Evolutionary conservation across 2,113 vertebrate species (phyloP).

Genomic region (Grammomys dolichurus): DNA sequence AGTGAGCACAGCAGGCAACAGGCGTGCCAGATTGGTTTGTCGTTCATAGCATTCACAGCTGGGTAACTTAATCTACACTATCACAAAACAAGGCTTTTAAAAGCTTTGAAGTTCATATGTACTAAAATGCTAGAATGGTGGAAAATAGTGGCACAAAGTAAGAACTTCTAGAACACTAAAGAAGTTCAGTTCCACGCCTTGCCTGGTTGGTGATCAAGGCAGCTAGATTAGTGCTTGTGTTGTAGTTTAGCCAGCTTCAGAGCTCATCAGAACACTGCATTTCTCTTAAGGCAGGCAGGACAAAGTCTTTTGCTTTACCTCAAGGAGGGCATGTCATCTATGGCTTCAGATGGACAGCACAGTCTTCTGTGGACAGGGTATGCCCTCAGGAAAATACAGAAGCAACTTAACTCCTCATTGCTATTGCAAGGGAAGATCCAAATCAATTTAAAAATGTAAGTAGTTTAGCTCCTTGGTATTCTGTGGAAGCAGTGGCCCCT

Average conservation of each 20-base stretch:
- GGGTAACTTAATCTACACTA: background rate
- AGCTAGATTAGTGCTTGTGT: background rate
- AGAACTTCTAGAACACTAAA: background rate
- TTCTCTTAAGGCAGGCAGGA: conserved; percentile 22
- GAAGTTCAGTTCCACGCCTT: background rate
- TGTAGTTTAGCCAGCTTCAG: conserved; percentile 4
- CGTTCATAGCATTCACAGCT: no score
- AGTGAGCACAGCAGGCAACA: background rate
- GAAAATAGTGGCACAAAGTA: background rate
- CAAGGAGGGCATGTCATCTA: conserved; percentile 20
- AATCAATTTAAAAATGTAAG: conserved; percentile 49
- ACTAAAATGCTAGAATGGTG: background rate
- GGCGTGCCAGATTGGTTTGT: no score
- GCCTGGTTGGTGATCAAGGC: background rate
- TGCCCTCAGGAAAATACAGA: conserved; percentile 45
- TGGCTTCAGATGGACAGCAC: background rate
- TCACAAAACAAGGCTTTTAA: background rate
- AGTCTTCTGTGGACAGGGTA: background rate
- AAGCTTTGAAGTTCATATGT: background rate
- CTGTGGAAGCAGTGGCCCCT: conserved; percentile 44
- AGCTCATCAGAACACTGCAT: conserved; percentile 59
- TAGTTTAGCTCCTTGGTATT: conserved; percentile 41
- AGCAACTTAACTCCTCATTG: conserved; percentile 49
- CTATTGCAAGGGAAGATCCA: conserved; percentile 61
- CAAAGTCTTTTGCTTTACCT: background rate